phyloP scores from a whole-genome alignment of 2,113 vertebrate genomes.

The Gulo gulo region DNA sequence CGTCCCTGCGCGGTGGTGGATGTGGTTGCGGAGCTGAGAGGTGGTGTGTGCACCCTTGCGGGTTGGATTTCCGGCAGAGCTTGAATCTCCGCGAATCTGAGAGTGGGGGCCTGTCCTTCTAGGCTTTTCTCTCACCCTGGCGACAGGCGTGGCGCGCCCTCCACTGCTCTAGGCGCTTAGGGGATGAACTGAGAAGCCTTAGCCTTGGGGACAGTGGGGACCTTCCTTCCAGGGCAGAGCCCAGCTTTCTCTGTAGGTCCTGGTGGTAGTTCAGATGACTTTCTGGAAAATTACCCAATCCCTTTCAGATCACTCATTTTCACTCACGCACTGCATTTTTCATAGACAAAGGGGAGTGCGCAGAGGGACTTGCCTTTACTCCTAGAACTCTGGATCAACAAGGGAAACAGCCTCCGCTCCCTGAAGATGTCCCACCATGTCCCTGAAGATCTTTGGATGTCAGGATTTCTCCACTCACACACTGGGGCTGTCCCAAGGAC shows the following conservation, averaged over 20 bases:
- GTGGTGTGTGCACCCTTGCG: accelerated
- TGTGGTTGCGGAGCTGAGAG: no score
- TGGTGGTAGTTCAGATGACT: background rate
- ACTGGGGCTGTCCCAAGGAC: background rate
- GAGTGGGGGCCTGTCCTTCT: background rate
- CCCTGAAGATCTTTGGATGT: conserved; percentile 84
- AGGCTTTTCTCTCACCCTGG: background rate
- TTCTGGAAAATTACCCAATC: background rate
- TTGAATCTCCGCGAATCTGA: no score
- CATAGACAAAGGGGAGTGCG: accelerated
- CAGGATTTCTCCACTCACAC: background rate
- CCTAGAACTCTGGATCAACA: background rate
- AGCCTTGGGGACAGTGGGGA: background rate
- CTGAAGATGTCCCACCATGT: background rate
- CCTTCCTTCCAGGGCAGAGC: background rate
- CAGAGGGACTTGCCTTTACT: background rate
- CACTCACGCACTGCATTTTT: background rate
- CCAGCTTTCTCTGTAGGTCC: background rate
- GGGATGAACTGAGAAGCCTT: background rate
- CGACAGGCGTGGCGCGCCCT: background rate
- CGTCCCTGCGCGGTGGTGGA: accelerated
- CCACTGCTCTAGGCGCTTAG: background rate
- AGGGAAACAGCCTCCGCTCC: background rate
- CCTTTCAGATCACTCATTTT: background rate
- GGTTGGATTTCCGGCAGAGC: no score